Evolutionary conservation across 2,797 vertebrate species (phyloP).

Genomic region (Pangasius sanitwongsei): DNA sequence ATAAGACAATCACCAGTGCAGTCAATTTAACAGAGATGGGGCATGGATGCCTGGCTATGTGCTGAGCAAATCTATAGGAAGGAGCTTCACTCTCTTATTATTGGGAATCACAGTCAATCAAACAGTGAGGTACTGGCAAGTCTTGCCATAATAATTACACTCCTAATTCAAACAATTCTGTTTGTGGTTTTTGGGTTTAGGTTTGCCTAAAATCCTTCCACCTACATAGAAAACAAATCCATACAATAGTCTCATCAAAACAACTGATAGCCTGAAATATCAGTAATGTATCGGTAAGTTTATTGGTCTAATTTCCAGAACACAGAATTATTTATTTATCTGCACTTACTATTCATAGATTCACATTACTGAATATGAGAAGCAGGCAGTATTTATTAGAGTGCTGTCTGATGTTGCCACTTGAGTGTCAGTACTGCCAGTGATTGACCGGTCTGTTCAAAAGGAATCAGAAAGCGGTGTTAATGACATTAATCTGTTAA

Average conservation of each 20-base stretch:
- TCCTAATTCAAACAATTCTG: neutral
- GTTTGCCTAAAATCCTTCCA: neutral
- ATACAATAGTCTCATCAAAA: neutral
- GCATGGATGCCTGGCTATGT: neutral
- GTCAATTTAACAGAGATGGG: neutral
- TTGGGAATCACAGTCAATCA: neutral
- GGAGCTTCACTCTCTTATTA: neutral
- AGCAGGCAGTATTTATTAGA: conserved; percentile 48
- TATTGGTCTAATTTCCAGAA: conserved; percentile 19
- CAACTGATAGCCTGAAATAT: conserved; percentile 20
- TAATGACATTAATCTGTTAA: conserved; percentile 18
- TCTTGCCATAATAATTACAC: neutral
- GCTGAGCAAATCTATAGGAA: neutral
- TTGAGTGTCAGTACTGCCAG: conserved; percentile 53
- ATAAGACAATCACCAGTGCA: conserved; percentile 22
- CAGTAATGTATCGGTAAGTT: conserved; percentile 10
- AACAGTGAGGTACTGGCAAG: neutral
- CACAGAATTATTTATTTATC: conserved; percentile 51
- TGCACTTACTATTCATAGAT: conserved; percentile 45
- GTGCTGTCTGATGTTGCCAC: conserved; percentile 45
- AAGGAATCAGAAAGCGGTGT: conserved; percentile 66
- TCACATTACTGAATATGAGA: conserved; percentile 35
- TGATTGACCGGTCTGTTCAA: conserved; percentile 62
- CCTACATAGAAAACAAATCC: neutral
- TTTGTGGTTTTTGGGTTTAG: neutral